Conservation (phyloP, 2,113 vertebrate genomes). For the Corythoichthys intestinalis region DNA sequence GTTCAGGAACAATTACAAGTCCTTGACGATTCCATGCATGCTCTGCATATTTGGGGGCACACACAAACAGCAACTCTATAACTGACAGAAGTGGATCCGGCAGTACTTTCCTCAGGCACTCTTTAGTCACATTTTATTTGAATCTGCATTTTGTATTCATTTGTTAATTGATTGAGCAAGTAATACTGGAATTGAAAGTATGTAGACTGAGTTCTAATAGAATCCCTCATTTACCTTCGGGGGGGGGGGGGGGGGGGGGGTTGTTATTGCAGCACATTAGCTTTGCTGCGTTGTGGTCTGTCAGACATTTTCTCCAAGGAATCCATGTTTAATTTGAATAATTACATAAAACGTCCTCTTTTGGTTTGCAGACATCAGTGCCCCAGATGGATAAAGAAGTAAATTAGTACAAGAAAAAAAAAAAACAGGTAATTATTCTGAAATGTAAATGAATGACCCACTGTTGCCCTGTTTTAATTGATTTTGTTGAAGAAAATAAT, state of each 20-base stretch:
- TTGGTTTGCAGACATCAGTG: conserved; percentile 59
- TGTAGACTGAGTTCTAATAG: conserved; percentile 53
- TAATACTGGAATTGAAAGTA: conserved; percentile 34
- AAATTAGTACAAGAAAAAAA: conserved; percentile 72
- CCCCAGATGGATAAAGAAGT: conserved; percentile 75
- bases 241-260: conserved; percentile 50
- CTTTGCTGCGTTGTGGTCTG: conserved; percentile 41
- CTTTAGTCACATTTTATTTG: conserved; percentile 21
- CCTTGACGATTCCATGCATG: neutral
- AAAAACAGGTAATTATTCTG: conserved; percentile 79
- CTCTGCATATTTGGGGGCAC: neutral
- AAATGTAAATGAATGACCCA: conserved; percentile 72
- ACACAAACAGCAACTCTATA: conserved; percentile 24
- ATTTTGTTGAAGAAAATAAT: conserved; percentile 64
- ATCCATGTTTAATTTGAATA: conserved; percentile 67
- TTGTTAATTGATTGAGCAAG: conserved; percentile 31
- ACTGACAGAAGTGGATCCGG: conserved; percentile 35
- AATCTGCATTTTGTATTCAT: conserved; percentile 25
- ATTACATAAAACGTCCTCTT: conserved; percentile 59
- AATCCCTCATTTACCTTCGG: conserved; percentile 48
- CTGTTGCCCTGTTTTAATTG: conserved; percentile 72
- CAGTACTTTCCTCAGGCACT: conserved; percentile 24
- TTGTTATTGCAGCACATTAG: conserved; percentile 62
- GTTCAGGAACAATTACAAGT: conserved; percentile 20
- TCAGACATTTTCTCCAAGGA: conserved; percentile 59